Conservation (phyloP, 1,140 invertebrate species). For the Drosophila bipectinata region DNA sequence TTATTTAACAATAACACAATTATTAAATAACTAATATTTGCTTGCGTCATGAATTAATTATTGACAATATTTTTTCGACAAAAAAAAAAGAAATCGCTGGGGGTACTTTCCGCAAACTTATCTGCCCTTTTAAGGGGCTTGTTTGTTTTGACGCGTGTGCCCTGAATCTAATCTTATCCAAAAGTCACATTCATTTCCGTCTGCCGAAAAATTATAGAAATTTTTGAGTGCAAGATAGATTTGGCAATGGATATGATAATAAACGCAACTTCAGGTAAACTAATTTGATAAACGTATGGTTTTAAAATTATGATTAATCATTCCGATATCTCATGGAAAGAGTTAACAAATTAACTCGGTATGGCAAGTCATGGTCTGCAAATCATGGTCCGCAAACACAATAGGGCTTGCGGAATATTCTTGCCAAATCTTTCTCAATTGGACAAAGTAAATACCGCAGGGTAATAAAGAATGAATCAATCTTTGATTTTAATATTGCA, state of each 20-base stretch:
- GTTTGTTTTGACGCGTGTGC: background rate
- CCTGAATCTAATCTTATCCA: background rate
- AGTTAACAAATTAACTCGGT: no score
- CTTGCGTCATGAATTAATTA: no score
- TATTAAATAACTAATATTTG: no score
- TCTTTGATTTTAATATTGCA: background rate
- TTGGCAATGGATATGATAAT: background rate
- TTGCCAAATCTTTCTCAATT: background rate
- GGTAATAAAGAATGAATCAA: background rate
- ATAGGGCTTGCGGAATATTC: background rate
- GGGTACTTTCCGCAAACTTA: background rate
- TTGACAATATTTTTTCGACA: no score
- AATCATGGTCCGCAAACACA: background rate
- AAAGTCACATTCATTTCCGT: constrained; percentile 2
- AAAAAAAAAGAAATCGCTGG: background rate
- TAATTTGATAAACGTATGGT: background rate
- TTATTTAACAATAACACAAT: no score
- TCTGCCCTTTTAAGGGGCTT: constrained; percentile 1
- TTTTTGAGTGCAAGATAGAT: constrained; percentile 3
- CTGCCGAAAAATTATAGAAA: background rate
- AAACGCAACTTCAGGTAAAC: background rate
- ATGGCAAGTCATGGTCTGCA: background rate
- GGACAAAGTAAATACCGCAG: background rate
- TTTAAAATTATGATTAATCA: background rate
- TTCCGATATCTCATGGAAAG: no score